These are phyloP conservation scores for Pedionomus torquatus DNA, from an alignment of 2,113 vertebrate genomes.

Conservation along the genomic window DNA sequence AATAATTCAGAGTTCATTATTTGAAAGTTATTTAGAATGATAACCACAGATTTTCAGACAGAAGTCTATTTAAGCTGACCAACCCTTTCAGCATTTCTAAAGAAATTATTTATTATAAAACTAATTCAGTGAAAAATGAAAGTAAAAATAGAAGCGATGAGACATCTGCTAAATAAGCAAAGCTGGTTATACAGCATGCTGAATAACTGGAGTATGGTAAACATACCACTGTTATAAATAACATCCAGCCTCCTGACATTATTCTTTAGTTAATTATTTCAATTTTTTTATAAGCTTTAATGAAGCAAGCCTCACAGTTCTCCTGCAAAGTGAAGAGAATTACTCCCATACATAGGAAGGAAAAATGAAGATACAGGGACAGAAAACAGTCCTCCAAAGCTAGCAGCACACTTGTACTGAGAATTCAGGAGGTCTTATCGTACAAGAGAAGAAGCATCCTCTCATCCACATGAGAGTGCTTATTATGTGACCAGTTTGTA, in stretches of 20 bases:
- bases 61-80: background rate
- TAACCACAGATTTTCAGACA: conserved; percentile 25
- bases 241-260: conserved; percentile 33
- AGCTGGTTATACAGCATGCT: conserved; percentile 51
- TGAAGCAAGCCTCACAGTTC: background rate
- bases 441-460: background rate
- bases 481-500: background rate
- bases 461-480: background rate
- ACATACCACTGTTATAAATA: conserved; percentile 47
- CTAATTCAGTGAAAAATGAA: conserved; percentile 43
- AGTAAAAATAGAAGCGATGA: conserved; percentile 57
- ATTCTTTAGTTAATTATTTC: conserved; percentile 14
- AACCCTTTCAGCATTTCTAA: conserved; percentile 22
- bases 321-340: background rate
- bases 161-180: conserved; percentile 58
- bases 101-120: conserved; percentile 33
- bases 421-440: background rate
- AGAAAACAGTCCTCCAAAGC: background rate
- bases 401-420: background rate
- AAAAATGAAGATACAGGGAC: background rate
- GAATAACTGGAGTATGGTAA: conserved; percentile 52
- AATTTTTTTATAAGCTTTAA: background rate
- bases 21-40: background rate
- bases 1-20: background rate
- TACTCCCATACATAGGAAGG: background rate